Percentiles rank a stretch among this genome's conserved stretches.
Evolutionary conservation across 2,113 vertebrate genomes (phyloP).

Genomic region (Semicossyphus pulcher): DNA sequence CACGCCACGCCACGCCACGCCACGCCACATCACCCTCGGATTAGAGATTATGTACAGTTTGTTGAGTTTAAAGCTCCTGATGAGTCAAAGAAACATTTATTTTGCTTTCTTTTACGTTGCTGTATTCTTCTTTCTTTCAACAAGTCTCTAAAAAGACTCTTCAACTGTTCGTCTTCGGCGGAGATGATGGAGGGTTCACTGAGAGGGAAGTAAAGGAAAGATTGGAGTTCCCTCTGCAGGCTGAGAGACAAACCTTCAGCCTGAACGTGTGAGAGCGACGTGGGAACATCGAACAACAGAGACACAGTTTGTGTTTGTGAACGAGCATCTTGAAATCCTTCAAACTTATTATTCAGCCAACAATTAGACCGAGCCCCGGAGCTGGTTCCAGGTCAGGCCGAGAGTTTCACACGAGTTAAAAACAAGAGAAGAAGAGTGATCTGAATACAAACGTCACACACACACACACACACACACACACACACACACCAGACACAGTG

Average conservation of each 20-base stretch:
- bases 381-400: constrained; percentile 55
- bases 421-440: constrained; percentile 28
- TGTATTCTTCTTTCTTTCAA: no score
- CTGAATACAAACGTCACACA: constrained; percentile 20
- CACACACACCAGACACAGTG: neutral
- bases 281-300: neutral
- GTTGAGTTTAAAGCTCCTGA: no score
- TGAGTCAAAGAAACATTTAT: no score
- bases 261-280: neutral
- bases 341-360: constrained; percentile 45
- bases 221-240: neutral
- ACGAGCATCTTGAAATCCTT: constrained; percentile 38
- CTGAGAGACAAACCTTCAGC: neutral
- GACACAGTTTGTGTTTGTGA: constrained; percentile 1
- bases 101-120: no score
- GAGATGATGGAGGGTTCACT: neutral
- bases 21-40: no score
- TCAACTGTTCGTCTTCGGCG: no score
- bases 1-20: no score
- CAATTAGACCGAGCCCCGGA: constrained; percentile 61
- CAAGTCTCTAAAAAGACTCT: no score
- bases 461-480: neutral
- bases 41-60: no score
- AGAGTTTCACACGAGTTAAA: constrained; percentile 21
- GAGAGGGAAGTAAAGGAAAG: neutral